A percentile compares a stretch with the other conserved stretches of the same genome.
These are phyloP conservation scores for Andrena haemorrhoa DNA, from an alignment of 2,888 invertebrate species.

Conservation along the genomic window DNA sequence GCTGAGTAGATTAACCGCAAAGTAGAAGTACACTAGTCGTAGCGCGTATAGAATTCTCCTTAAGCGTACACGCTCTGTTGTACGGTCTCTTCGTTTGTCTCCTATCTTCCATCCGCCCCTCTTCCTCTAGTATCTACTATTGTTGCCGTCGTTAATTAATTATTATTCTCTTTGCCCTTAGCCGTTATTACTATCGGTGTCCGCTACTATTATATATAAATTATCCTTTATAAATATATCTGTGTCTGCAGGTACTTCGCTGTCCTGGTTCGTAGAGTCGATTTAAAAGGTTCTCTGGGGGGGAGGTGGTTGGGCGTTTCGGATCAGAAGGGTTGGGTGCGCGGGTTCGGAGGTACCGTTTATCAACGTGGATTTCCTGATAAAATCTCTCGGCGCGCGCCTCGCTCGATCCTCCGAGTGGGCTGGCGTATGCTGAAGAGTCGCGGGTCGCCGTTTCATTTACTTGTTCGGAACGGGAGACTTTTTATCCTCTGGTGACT, in stretches of 20 bases:
- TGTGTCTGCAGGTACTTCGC: conserved; percentile 81
- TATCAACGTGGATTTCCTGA: conserved; percentile 41
- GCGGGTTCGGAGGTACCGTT: conserved; percentile 17
- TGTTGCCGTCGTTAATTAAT: conserved; percentile 9
- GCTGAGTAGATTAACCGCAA: conserved; percentile 58
- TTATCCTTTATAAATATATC: conserved; percentile 80
- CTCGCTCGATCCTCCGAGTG: conserved; percentile 6
- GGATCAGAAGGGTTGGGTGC: conserved; percentile 40
- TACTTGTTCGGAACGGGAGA: conserved; percentile 14
- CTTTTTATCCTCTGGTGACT: conserved; percentile 11
- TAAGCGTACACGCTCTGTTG: conserved; percentile 65
- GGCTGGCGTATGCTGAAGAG: neutral
- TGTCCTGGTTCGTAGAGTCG: conserved; percentile 79
- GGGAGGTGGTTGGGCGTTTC: neutral
- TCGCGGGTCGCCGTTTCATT: neutral
- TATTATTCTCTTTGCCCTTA: conserved; percentile 19
- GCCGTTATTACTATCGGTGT: conserved; percentile 33
- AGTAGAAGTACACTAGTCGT: conserved; percentile 64
- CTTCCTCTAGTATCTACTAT: conserved; percentile 2
- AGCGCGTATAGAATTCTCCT: conserved; percentile 46
- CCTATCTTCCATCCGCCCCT: conserved; percentile 2
- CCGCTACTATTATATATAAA: conserved; percentile 35
- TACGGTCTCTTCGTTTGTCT: conserved; percentile 46
- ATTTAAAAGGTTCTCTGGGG: conserved; percentile 20
- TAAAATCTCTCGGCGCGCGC: conserved; percentile 28